Base-by-base conservation (phyloP, 2,113 vertebrate genomes). In the Xyrauchen texanus region DNA sequence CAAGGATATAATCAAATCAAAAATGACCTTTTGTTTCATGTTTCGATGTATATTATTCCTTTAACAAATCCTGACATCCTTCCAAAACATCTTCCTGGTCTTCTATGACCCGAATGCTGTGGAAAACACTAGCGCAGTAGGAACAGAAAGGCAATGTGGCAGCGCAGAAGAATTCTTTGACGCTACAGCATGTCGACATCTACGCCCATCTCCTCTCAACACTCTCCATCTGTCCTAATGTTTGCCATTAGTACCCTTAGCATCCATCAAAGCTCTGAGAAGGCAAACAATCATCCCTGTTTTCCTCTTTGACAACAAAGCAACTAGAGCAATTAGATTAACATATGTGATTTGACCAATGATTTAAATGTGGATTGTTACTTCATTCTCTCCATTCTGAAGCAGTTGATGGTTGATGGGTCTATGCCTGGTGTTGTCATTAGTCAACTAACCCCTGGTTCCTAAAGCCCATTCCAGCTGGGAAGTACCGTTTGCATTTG, bases 131-230 rank as follows among this genome's bases (percentile, higher is more conserved):
- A 61, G 58, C 6, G 21, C 21, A 34, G 21, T 34, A 34, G 3
- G 3, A 34, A 34, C 21, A 34, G 49, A n/a, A 11, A 21, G 52
- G 53, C 15, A 45, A 70, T 44, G 66, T 75, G 70, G 62, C 52
- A 61, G 60, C n/a, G 10, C 15, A 45, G 63, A 79, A 71, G 81
- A 85, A 85, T 86, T 70, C 70, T 85, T 86, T 86, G 75, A 86
- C 81, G 79, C 12, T n/a, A 52, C 53, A 60, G 47, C 60, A 53
- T n/a, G 16, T 66, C 12, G 45, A 75, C 55, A n/a, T 77, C 45
- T 53, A 60, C 8, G 8, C 10, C 70, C 51, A 64, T 42, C 68
- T 62, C 16, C 51, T 76, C 77, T 79, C 57, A 78, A 77, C 78
- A 34, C 45, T 16, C 42, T 72, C 67, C n/a, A n/a, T n/a, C n/a